Evolutionary conservation across 2,797 vertebrate species (phyloP).

Genomic region (Melanotaenia nigrans): DNA sequence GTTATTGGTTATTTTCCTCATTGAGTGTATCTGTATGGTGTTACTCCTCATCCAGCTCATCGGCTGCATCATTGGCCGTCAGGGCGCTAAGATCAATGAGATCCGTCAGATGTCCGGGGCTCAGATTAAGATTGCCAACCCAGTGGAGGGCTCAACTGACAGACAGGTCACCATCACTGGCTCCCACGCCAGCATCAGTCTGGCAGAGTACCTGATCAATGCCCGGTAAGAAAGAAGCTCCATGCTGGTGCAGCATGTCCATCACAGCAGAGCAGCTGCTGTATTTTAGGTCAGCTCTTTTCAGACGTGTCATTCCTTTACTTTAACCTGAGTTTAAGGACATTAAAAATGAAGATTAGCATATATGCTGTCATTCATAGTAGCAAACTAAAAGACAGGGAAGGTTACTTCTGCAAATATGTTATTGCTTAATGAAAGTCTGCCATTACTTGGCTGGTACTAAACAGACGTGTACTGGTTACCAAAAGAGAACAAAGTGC

Average conservation of each 20-base stretch:
- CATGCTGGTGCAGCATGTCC: constrained; percentile 1
- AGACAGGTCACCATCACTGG: constrained; percentile 96
- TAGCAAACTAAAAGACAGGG: not conserved
- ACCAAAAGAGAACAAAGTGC: not conserved
- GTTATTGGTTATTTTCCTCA: not conserved
- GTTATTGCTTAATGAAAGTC: not conserved
- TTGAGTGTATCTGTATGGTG: not conserved
- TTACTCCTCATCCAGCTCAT: constrained; percentile 83
- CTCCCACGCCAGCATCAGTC: constrained; percentile 94
- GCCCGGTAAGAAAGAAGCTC: constrained; percentile 87
- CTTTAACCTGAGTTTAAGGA: not conserved
- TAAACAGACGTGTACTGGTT: not conserved
- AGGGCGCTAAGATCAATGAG: constrained; percentile 97
- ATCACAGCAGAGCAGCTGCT: not conserved
- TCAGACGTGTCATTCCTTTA: not conserved
- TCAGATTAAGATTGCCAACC: constrained; percentile 97
- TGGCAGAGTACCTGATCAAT: constrained; percentile 97
- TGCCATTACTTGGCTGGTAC: not conserved
- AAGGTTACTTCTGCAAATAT: not conserved
- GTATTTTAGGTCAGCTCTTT: not conserved
- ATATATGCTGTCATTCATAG: not conserved
- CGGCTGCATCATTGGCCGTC: constrained; percentile 96
- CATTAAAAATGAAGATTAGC: not conserved
- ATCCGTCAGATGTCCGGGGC: constrained; percentile 98
- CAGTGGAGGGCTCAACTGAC: constrained; percentile 94